Conservation (phyloP, 2,888 invertebrate genomes). For the Tachina lurida region DNA sequence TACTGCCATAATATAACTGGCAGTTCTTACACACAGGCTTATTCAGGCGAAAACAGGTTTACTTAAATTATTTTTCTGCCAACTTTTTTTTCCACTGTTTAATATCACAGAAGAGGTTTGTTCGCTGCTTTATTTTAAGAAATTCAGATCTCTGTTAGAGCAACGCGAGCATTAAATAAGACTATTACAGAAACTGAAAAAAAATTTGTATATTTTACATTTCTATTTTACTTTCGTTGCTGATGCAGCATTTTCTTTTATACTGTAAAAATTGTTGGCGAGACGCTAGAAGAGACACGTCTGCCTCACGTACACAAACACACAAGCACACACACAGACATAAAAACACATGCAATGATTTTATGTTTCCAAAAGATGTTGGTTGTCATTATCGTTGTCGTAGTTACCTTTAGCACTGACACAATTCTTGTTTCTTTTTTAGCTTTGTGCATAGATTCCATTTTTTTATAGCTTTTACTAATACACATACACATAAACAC, state of each 20-base stretch:
- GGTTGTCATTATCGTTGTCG: conserved; percentile 49
- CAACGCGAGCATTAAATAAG: neutral
- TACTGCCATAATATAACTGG: conserved; percentile 40
- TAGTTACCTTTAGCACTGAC: conserved; percentile 62
- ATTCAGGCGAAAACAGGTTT: conserved; percentile 19
- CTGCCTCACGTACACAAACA: neutral
- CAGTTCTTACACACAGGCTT: conserved; percentile 36
- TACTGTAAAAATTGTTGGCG: conserved; percentile 34
- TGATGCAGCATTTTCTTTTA: conserved; percentile 11
- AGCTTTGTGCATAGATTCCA: neutral
- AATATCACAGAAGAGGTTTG: conserved; percentile 15
- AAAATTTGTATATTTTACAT: conserved; percentile 27
- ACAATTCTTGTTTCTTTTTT: conserved; percentile 39
- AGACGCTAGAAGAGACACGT: conserved; percentile 35
- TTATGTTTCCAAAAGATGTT: conserved; percentile 35
- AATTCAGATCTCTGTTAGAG: conserved; percentile 10
- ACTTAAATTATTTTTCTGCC: conserved; percentile 1
- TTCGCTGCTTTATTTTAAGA: conserved; percentile 10
- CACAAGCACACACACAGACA: neutral
- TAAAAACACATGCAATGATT: conserved; percentile 18
- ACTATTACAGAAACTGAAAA: neutral
- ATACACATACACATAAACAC: neutral
- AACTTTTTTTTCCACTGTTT: neutral
- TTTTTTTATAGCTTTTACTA: conserved; percentile 32
- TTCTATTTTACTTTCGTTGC: conserved; percentile 17